Evolutionary conservation across 2,113 vertebrate genomes (phyloP).

Genomic region (Siniperca chuatsi): DNA sequence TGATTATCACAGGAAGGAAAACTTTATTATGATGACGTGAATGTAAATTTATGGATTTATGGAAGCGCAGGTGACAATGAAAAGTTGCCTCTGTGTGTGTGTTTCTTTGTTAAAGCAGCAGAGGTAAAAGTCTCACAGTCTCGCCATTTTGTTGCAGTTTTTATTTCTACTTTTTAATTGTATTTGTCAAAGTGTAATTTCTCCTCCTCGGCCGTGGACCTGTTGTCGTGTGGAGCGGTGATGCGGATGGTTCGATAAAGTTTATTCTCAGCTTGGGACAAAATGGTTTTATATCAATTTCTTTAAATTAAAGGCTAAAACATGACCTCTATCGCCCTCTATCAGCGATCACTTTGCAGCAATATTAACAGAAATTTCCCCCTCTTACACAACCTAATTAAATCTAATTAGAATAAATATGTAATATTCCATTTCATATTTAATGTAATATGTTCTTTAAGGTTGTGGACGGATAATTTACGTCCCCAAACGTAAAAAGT

Average conservation of each 20-base stretch:
- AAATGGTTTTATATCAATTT: not conserved
- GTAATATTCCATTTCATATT: not conserved
- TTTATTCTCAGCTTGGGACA: not conserved
- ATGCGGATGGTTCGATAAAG: not conserved
- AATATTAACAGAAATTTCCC: not conserved
- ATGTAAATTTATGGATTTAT: conserved; percentile 34
- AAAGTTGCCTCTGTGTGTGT: not conserved
- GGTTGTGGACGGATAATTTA: too few relatives aligned
- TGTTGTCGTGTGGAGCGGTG: conserved; percentile 5
- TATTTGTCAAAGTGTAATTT: not conserved
- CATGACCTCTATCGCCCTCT: not conserved
- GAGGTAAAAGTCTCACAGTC: not conserved
- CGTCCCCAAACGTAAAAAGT: too few relatives aligned
- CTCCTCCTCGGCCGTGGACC: not conserved
- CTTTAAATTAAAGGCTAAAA: not conserved
- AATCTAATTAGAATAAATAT: not conserved
- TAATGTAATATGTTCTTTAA: too few relatives aligned
- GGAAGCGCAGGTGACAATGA: not conserved
- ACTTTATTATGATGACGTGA: conserved; percentile 25
- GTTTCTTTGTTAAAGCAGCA: conserved; percentile 8
- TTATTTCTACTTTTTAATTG: not conserved
- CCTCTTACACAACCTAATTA: not conserved
- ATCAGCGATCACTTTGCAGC: not conserved
- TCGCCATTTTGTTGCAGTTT: not conserved
- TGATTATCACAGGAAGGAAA: not conserved